Evolutionary conservation across 2,888 invertebrate species (phyloP).

Genomic region (Drosophila nigricruria): DNA sequence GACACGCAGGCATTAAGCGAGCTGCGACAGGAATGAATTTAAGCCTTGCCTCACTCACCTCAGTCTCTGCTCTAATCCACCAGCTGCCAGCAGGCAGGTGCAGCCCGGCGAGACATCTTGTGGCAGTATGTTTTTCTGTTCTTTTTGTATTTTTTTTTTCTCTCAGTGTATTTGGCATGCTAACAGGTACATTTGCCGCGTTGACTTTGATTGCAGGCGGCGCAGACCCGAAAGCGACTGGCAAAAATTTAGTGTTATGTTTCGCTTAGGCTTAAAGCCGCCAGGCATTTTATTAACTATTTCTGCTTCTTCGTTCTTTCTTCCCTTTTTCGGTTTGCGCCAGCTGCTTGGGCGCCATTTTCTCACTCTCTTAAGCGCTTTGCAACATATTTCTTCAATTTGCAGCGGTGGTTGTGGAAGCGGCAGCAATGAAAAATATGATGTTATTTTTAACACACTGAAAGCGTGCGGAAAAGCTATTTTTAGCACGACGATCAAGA

Average conservation of each 20-base stretch:
- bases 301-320: conserved; percentile 22
- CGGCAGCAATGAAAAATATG: conserved; percentile 67
- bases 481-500: conserved; percentile 59
- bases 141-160: conserved; percentile 7
- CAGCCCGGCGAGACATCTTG: conserved; percentile 31
- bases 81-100: conserved; percentile 46
- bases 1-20: conserved; percentile 79
- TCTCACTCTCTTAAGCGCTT: conserved; percentile 60
- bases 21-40: conserved; percentile 64
- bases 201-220: conserved; percentile 72
- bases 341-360: conserved; percentile 51
- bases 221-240: conserved; percentile 42
- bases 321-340: not conserved
- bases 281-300: conserved; percentile 78
- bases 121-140: not conserved
- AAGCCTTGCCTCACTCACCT: conserved; percentile 2
- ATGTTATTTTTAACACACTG: conserved; percentile 81
- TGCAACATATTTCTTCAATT: conserved; percentile 79
- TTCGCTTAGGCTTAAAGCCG: conserved; percentile 40
- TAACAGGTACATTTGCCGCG: conserved; percentile 75
- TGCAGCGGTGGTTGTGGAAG: conserved; percentile 37
- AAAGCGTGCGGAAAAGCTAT: conserved; percentile 80
- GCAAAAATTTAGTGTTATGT: conserved; percentile 59
- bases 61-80: not conserved
- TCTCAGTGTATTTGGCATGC: conserved; percentile 55